phyloP scores from a whole-genome alignment of 2,888 invertebrate species.

The Tinea trinotella region DNA sequence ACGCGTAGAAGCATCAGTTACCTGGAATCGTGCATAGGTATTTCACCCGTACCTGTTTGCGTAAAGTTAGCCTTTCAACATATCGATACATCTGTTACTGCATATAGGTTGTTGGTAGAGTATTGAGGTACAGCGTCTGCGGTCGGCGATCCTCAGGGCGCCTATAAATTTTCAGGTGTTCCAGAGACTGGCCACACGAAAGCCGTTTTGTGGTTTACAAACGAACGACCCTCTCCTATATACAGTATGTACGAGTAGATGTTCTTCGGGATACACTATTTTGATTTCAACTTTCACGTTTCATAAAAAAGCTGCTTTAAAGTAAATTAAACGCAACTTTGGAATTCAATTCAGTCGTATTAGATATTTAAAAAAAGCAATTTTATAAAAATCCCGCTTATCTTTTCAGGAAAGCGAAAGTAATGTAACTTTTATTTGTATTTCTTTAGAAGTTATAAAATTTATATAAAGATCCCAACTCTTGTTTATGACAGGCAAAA shows the following conservation, averaged over 20 bases:
- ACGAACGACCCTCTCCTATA: conserved; percentile 1
- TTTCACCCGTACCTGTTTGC: too few relatives aligned
- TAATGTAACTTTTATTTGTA: not conserved
- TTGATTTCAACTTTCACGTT: too few relatives aligned
- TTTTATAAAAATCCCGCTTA: not conserved
- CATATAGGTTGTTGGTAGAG: not conserved
- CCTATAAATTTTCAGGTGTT: conserved; percentile 43
- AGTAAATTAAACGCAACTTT: too few relatives aligned
- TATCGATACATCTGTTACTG: conserved; percentile 7
- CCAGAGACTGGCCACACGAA: conserved; percentile 15
- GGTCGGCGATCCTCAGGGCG: conserved; percentile 38
- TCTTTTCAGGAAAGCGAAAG: not conserved
- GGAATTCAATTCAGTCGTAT: too few relatives aligned
- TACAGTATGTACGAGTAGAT: not conserved
- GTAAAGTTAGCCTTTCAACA: not conserved
- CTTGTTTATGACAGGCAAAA: conserved; percentile 22
- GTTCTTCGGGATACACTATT: not conserved
- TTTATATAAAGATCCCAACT: not conserved
- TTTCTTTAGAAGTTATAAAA: not conserved
- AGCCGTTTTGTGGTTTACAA: conserved; percentile 18
- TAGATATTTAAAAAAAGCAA: too few relatives aligned
- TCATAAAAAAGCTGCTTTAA: too few relatives aligned
- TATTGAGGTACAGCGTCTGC: conserved; percentile 21
- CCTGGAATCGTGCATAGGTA: too few relatives aligned
- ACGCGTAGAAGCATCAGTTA: too few relatives aligned